Conservation (phyloP, 2,888 invertebrate genomes). For the Drosophila neonasuta region DNA sequence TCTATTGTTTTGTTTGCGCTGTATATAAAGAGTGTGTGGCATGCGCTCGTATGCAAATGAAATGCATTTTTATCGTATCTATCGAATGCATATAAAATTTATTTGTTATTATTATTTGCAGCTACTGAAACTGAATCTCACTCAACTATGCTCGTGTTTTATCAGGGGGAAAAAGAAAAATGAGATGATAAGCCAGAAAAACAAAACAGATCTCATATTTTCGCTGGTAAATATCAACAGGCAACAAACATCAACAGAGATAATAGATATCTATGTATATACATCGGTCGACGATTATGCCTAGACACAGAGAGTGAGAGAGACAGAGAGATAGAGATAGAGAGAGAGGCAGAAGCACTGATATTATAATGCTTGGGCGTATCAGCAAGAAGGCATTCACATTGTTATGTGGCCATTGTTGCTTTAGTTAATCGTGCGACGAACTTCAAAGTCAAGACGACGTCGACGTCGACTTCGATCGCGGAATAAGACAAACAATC, state of each 20-base stretch:
- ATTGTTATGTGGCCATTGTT: slow-evolving; percentile 57
- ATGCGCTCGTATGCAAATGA: slow-evolving; percentile 1
- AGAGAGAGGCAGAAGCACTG: slow-evolving; percentile 8
- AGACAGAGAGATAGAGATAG: too few relatives aligned
- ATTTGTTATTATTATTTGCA: not conserved
- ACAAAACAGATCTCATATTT: slow-evolving; percentile 2
- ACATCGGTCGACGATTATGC: not conserved
- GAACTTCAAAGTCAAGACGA: slow-evolving; percentile 63
- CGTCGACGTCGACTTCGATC: slow-evolving; percentile 35
- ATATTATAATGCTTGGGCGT: slow-evolving; percentile 44
- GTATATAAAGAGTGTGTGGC: not conserved
- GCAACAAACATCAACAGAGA: slow-evolving; percentile 39
- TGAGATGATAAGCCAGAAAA: slow-evolving; percentile 3
- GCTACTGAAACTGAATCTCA: not conserved
- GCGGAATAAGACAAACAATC: slow-evolving; percentile 41
- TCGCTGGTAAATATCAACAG: slow-evolving; percentile 27
- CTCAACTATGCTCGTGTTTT: not conserved
- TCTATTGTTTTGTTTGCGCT: slow-evolving; percentile 1
- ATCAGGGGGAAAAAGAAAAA: not conserved
- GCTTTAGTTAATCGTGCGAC: slow-evolving; percentile 73
- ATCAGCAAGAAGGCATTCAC: slow-evolving; percentile 52
- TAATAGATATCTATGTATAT: slow-evolving; percentile 22
- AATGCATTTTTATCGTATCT: slow-evolving; percentile 4
- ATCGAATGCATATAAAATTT: slow-evolving; percentile 5
- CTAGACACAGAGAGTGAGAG: too few relatives aligned